phyloP scores from a whole-genome alignment of 2,113 vertebrate species.

The Oreotrochilus melanogaster region DNA sequence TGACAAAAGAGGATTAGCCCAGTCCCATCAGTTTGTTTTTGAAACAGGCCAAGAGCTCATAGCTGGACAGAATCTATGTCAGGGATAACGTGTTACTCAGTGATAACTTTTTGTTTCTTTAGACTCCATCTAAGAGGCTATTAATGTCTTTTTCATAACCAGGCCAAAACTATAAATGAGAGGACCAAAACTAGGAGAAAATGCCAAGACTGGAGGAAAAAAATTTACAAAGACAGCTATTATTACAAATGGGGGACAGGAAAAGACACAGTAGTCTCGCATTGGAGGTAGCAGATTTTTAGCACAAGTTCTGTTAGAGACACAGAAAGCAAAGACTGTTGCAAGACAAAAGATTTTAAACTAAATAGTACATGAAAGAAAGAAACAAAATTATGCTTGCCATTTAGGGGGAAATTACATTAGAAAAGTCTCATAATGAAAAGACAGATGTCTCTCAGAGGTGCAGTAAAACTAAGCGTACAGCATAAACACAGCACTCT shows the following conservation, averaged over 20 bases:
- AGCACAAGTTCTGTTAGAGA: not conserved
- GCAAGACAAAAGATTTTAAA: not conserved
- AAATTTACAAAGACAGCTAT: not conserved
- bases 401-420: not conserved
- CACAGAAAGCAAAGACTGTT: not conserved
- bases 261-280: not conserved
- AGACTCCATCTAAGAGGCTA: not conserved
- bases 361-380: not conserved
- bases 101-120: not conserved
- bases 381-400: not conserved
- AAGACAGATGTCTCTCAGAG: not conserved
- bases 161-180: not conserved
- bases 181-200: not conserved
- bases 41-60: not conserved
- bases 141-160: not conserved
- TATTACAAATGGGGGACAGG: not conserved
- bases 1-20: not conserved
- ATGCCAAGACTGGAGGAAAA: not conserved
- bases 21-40: not conserved
- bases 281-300: not conserved
- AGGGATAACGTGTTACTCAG: not conserved
- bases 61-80: not conserved
- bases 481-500: not conserved
- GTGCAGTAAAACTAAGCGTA: not conserved
- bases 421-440: not conserved